Evolutionary conservation across 2,888 invertebrate species (phyloP).

Genomic region (Thalpophila matura): DNA sequence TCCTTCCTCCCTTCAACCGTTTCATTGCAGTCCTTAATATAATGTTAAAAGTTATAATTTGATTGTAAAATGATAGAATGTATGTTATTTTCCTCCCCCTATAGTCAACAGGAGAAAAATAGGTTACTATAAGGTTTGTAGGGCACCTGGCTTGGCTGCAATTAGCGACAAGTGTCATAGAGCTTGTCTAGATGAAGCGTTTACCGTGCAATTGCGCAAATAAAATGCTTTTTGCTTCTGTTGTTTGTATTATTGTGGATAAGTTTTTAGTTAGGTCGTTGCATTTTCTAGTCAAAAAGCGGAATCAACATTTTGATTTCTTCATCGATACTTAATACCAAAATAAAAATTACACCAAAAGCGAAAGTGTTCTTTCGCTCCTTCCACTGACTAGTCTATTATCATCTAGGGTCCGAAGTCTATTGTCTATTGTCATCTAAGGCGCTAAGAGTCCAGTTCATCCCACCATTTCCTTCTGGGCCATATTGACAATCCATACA

Average conservation of each 20-base stretch:
- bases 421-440: too few species aligned
- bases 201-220: constrained; percentile 39
- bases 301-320: not conserved
- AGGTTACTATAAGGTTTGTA: constrained; percentile 48
- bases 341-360: too few species aligned
- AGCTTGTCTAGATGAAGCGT: constrained; percentile 37
- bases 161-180: constrained; percentile 50
- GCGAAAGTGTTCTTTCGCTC: too few species aligned
- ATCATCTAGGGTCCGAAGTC: too few species aligned
- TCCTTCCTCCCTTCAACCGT: too few species aligned
- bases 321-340: too few species aligned
- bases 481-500: not conserved
- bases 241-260: constrained; percentile 1
- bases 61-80: not conserved
- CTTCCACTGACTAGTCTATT: too few species aligned
- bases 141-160: constrained; percentile 42
- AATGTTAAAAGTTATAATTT: not conserved
- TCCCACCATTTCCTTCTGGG: too few species aligned
- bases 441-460: too few species aligned
- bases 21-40: too few species aligned
- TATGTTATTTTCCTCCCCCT: constrained; percentile 1
- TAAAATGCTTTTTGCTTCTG: constrained; percentile 25
- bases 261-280: not conserved
- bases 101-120: constrained; percentile 37
- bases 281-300: not conserved